Conservation (phyloP, 37 sponge, comb jelly and placozoan species). For the Cliona cf. orientalis region DNA sequence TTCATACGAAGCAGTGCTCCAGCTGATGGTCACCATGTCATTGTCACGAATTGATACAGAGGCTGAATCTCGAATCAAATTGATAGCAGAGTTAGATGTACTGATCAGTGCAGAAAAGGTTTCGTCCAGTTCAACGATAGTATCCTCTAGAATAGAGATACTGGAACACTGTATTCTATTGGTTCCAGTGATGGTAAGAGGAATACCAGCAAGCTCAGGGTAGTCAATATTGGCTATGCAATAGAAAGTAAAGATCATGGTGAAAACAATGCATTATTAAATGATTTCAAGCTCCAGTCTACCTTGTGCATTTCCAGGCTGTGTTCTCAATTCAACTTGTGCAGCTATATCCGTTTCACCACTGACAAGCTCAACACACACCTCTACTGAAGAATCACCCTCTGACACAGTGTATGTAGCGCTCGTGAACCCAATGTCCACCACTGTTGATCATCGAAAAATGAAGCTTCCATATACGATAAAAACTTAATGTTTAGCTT, state of each 20-base stretch:
- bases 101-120: neutral
- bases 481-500: neutral
- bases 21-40: neutral
- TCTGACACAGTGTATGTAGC: neutral
- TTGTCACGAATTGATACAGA: neutral
- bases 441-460: too few relatives aligned
- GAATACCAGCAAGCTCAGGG: neutral
- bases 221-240: too few relatives aligned
- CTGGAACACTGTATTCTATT: neutral
- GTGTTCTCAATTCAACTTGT: too few relatives aligned
- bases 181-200: neutral
- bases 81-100: neutral
- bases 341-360: too few relatives aligned
- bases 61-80: neutral
- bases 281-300: too few relatives aligned
- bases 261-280: too few relatives aligned
- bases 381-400: too few relatives aligned
- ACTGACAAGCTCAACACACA: too few relatives aligned
- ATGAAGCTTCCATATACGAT: too few relatives aligned
- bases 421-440: neutral
- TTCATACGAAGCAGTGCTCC: too few relatives aligned
- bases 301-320: neutral
- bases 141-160: neutral
- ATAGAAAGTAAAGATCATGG: too few relatives aligned
- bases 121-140: neutral